Evolutionary conservation across 2,113 vertebrate genomes (phyloP), one percentile per base, ranked within the genome.

Genomic region (Lonchura striata): DNA sequence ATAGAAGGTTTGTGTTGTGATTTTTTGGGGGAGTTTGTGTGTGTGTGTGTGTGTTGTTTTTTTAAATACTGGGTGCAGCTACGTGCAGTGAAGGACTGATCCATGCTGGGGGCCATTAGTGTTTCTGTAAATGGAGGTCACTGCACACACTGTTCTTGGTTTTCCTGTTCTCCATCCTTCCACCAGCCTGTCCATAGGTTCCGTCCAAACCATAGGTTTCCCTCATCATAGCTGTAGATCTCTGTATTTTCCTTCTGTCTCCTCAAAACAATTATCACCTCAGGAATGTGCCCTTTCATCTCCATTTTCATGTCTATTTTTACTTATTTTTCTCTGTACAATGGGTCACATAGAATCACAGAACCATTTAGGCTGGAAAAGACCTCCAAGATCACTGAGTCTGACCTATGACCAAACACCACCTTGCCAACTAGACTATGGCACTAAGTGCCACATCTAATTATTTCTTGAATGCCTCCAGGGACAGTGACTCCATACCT

Each of bases 381-480:
- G 24, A 69, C 17, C 30, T 61, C 47, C 35, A 61, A 13, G 47
- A 31, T 61, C 30, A 69, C 31, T 1, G 53, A 66, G 69, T 65
- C 52, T 18, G 24, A 33, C 15, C 28, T 46, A 8, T 21, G 15
- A 66, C 23, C 0, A 0, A 46, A 53, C 39, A 60, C 46, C 13
- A 25, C 39, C 23, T 37, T 23, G 15, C 16, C 63, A 61, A 16
- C 11, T 68, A 30, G 28, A 53, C 39, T 24, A 17, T 24, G 53
- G 33, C 39, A 53, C 33, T 31, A 22, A 61, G 25, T 61, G 63
- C 14, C n/a, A 27, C 17, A 49, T 54, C 16, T 53, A 35, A 14
- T 60, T 14, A 15, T 69, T 54, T 69, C 63, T 49, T 69, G 47
- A 53, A 23, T 4, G 7, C 11, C 14, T n/a, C 12, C 14, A 27